Evolutionary conservation across 2,797 vertebrate genomes (phyloP).

Genomic region (Anguilla pacifica): DNA sequence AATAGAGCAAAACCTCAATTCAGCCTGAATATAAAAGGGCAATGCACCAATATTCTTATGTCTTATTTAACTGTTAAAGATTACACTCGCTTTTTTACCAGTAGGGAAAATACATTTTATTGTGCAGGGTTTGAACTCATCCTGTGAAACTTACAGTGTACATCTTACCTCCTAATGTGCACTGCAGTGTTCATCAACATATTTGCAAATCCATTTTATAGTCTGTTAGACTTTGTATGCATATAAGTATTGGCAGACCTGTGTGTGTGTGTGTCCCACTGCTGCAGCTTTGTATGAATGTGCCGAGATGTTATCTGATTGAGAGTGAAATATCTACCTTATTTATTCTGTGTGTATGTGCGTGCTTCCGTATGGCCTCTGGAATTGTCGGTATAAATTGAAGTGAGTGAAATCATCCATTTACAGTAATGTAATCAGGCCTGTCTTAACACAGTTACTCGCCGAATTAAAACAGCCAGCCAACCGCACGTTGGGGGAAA

Average conservation of each 20-base stretch:
- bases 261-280: neutral
- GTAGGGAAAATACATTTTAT: conserved; percentile 1
- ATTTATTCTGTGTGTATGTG: conserved; percentile 9
- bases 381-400: neutral
- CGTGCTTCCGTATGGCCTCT: neutral
- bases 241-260: conserved; percentile 21
- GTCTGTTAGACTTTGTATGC: conserved; percentile 27
- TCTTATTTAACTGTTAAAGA: neutral
- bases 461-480: neutral
- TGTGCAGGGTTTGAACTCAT: neutral
- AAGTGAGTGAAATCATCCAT: neutral
- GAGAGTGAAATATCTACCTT: neutral
- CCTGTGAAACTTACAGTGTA: conserved; percentile 25
- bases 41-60: neutral
- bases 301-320: conserved; percentile 18
- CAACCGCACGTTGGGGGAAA: neutral
- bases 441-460: neutral
- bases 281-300: conserved; percentile 1
- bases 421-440: conserved; percentile 9
- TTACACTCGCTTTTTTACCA: neutral
- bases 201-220: conserved; percentile 21
- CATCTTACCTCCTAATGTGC: conserved; percentile 15
- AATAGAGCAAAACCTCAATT: neutral
- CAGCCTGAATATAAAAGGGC: neutral
- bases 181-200: conserved; percentile 27